phyloP scores from a whole-genome alignment of 2,888 invertebrate genomes.

The Chirona hameri region DNA sequence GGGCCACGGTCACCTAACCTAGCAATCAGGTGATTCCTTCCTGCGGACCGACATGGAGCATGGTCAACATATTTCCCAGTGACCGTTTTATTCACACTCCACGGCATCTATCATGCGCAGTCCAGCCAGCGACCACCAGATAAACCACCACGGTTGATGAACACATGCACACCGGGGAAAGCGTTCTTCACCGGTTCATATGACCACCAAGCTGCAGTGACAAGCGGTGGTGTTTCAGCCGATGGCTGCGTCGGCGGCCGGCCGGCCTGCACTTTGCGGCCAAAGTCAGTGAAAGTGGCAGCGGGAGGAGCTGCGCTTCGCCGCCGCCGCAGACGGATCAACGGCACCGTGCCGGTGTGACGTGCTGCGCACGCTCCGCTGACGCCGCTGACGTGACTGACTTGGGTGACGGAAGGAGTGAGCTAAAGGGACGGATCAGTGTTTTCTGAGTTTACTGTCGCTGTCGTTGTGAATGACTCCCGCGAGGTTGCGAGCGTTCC shows the following conservation, averaged over 20 bases:
- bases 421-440: not conserved
- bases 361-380: not conserved
- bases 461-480: not conserved
- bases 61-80: too few species aligned
- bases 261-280: constrained; percentile 10
- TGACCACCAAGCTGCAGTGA: not conserved
- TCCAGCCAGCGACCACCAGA: too few species aligned
- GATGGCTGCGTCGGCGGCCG: not conserved
- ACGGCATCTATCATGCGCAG: too few species aligned
- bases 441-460: not conserved
- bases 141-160: too few species aligned
- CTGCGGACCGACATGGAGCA: too few species aligned
- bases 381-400: not conserved
- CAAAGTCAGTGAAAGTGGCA: not conserved
- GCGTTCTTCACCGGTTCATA: not conserved
- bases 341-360: not conserved
- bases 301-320: not conserved
- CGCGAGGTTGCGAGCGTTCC: too few species aligned
- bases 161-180: not conserved
- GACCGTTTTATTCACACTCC: too few species aligned
- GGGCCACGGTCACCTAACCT: too few species aligned
- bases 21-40: too few species aligned
- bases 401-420: not conserved
- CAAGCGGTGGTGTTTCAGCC: not conserved
- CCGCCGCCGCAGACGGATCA: not conserved